Evolutionary conservation across 2,888 invertebrate genomes (phyloP), one percentile per base, ranked within the genome.

Genomic region (Xestia xanthographa): DNA sequence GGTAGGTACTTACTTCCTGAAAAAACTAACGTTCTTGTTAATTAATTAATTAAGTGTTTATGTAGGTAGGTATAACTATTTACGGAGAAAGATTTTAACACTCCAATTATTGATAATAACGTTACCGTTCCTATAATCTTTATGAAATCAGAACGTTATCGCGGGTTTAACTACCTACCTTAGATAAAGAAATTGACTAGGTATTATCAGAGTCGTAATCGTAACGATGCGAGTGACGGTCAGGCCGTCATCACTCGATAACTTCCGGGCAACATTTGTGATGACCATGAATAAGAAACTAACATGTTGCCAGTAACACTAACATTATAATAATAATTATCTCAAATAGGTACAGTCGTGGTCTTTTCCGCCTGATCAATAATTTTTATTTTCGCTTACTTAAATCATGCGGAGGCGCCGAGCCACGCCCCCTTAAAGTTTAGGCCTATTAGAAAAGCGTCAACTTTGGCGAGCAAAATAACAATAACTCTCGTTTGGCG

Each of bases 81-180:
- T 34, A 60, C 20, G 34, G 34, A 60, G 22, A 34, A 63, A 63
- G 38, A 63, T 62, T 62, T n/a, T 63, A 5, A 5, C n/a, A 63
- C 12, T 41, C 6, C n/a, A 41, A 63, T 63, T 63, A 41, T n/a
- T 63, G 63, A 63, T 63, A 63, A 41, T 63, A 63, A 17, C 41
- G n/a, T n/a, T 41, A 43, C 38, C n/a, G n/a, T 63, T 17, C 41
- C n/a, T 63, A 63, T 62, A 38, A 62, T 63, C 63, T 12, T 41
- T 63, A 22, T 43, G n/a, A 72, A 80, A 62, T 80, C 72, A 50
- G 50, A 62, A 50, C 43, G 22, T 71, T 62, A 72, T 62, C 70
- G 34, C 26, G 5, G 60, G n/a, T 80, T 53, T 45, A 63, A 63
- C 63, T 41, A n/a, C 62, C 6, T 14, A 14, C 8, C n/a, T n/a